Evolutionary conservation across 2,888 invertebrate genomes (phyloP).

Genomic region (Margaritifera margaritifera): DNA sequence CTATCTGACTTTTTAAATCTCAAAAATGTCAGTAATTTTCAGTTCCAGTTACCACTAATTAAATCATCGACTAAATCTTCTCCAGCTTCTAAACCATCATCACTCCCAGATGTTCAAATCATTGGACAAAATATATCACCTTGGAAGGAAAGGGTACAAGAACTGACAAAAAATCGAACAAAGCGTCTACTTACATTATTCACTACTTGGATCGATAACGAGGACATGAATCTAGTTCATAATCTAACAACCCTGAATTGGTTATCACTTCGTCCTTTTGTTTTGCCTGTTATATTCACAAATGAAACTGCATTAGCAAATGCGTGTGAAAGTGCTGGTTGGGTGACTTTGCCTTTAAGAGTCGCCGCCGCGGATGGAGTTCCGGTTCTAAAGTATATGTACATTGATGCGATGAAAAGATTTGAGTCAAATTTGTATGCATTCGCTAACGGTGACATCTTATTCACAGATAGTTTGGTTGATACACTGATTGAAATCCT

Average conservation of each 20-base stretch:
- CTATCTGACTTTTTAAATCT: too few species aligned
- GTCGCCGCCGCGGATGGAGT: conserved; percentile 43
- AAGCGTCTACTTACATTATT: conserved; percentile 51
- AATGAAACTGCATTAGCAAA: conserved; percentile 36
- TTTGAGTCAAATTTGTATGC: conserved; percentile 55
- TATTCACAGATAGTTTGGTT: conserved; percentile 50
- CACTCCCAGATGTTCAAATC: too few species aligned
- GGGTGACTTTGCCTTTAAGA: conserved; percentile 41
- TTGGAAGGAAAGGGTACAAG: too few species aligned
- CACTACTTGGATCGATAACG: conserved; percentile 51
- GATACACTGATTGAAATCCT: conserved; percentile 38
- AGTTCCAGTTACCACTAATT: too few species aligned
- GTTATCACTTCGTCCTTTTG: conserved; percentile 45
- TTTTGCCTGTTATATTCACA: conserved; percentile 51
- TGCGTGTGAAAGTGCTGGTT: conserved; percentile 38
- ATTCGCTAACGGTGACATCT: conserved; percentile 60
- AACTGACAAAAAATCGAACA: conserved; percentile 20
- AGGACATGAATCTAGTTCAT: conserved; percentile 45
- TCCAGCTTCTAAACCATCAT: too few species aligned
- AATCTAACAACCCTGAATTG: conserved; percentile 53
- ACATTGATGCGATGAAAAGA: conserved; percentile 43
- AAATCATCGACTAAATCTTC: too few species aligned
- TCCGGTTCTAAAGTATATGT: conserved; percentile 64
- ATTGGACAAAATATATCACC: too few species aligned
- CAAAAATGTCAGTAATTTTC: too few species aligned